Percentiles rank a stretch among this genome's conserved stretches.
Conservation (phyloP, 2,888 invertebrate species). For the Cryptosula pallasiana region DNA sequence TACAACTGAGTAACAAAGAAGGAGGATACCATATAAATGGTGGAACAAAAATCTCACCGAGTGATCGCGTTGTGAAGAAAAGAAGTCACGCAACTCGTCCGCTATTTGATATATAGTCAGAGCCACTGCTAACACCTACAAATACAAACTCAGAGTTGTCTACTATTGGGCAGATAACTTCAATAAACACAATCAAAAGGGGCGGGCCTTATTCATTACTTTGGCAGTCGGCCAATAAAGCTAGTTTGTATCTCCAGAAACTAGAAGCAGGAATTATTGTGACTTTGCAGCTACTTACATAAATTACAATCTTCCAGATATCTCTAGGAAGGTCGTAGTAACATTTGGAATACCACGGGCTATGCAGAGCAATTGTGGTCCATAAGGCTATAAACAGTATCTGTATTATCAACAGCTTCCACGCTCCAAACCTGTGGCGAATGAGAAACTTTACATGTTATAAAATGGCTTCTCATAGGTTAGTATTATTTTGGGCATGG, state of each 20-base stretch:
- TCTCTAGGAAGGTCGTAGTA: conserved; percentile 41
- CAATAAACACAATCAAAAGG: too few species aligned
- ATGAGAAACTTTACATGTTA: too few species aligned
- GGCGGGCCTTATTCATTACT: too few species aligned
- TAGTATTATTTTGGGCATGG: too few species aligned
- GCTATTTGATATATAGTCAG: conserved; percentile 44
- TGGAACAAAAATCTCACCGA: background rate
- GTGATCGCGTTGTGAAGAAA: conserved; percentile 31
- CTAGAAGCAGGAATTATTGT: too few species aligned
- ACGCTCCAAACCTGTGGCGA: conserved; percentile 41
- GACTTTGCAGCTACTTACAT: too few species aligned
- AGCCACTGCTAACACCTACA: conserved; percentile 39
- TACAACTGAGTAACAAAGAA: background rate
- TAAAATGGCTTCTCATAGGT: too few species aligned
- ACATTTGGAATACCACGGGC: conserved; percentile 42
- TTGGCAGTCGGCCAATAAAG: too few species aligned
- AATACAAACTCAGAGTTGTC: background rate
- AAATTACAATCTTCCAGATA: conserved; percentile 45
- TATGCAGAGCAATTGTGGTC: conserved; percentile 43
- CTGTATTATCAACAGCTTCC: conserved; percentile 39
- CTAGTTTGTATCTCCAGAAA: too few species aligned
- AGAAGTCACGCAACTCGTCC: conserved; percentile 45
- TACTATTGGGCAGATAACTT: too few species aligned
- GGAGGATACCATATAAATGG: background rate
- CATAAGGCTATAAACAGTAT: conserved; percentile 46